Base-by-base conservation (phyloP, 2,888 invertebrate genomes). In the Chaetoderma sp. region DNA sequence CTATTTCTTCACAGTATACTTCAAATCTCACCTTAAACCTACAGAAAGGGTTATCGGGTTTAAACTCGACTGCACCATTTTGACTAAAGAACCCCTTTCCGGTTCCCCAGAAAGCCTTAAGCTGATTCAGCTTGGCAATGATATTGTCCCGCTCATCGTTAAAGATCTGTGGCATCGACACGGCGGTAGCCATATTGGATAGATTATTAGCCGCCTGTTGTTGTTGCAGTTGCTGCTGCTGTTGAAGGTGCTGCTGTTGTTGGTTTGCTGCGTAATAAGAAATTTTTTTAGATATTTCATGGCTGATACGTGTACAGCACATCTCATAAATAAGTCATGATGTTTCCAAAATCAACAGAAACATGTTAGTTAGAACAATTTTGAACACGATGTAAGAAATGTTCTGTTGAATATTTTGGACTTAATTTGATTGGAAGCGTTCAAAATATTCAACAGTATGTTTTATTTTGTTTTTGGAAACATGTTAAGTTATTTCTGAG, bases 101-200 rank as follows among this genome's bases (percentile, higher is more conserved):
- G 16, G 91, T 91, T 0, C 86, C 86, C 85, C 85, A 86, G 62
- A 78, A 80, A 3, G 86, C 84, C 87, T 98, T 97, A 55, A 98
- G 88, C 79, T 96, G 92, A 86, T 99, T 99, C 93, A 96, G 96
- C 83, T 94, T 93, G 2, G 95, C 95, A 32, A 99, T 89, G 30
- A 96, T 93, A 65, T 92, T 92, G 84, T 99, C 98, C 36, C 98
- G 89, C 83, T 99, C 98, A 85, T 99, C 98, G 18, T 95, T 95
- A 84, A 94, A 98, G 55, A 98, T 78, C 62, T 84, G 82, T 0
- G 89, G 89, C 54, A 83, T 72, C 1, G 85, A 82, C 4, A 89
- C 80, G 2, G 88, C 86, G 58, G 81, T 76, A 8, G 79, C 81
- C 52, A 79, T 71, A 36, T 78, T 78, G 47, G 76, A 74, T 28